These are phyloP conservation scores for Pseudochromis fuscus DNA, from an alignment of 2,797 vertebrate genomes.

Conservation along the genomic window DNA sequence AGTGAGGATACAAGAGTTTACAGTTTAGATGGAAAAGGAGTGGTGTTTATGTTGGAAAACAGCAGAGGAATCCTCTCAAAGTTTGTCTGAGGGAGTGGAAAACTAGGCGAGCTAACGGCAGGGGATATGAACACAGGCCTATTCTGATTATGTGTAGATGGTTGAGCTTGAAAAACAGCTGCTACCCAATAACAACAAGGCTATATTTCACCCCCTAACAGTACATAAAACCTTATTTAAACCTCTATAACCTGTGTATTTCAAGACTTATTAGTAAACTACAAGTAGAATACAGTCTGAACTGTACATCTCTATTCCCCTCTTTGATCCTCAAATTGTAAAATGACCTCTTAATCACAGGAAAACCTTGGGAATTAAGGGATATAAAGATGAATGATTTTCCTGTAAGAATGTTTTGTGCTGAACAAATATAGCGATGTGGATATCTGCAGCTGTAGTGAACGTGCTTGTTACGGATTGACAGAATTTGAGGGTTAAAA, in stretches of 20 bases:
- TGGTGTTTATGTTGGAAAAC: background rate
- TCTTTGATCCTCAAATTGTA: slow-evolving; percentile 20
- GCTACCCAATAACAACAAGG: background rate
- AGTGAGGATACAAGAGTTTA: slow-evolving; percentile 9
- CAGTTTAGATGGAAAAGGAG: background rate
- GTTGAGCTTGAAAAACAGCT: background rate
- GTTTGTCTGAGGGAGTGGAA: slow-evolving; percentile 1
- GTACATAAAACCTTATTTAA: background rate
- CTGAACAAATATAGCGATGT: slow-evolving; percentile 28
- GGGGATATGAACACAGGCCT: no score
- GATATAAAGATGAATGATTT: background rate
- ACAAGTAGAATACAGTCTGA: background rate
- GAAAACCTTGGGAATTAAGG: background rate
- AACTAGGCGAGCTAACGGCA: slow-evolving; percentile 3
- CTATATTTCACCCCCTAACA: background rate
- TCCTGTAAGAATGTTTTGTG: background rate
- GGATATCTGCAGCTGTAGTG: slow-evolving; percentile 70
- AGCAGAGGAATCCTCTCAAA: no score
- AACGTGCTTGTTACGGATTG: slow-evolving; percentile 76
- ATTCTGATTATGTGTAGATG: no score
- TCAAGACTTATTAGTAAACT: background rate
- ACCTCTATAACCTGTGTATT: background rate
- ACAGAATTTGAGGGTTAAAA: slow-evolving; percentile 79
- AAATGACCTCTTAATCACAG: slow-evolving; percentile 5
- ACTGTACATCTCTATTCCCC: background rate